Percentiles rank a stretch among this genome's conserved stretches.
Conservation (phyloP, 2,888 invertebrate genomes). For the Apeira syringaria region DNA sequence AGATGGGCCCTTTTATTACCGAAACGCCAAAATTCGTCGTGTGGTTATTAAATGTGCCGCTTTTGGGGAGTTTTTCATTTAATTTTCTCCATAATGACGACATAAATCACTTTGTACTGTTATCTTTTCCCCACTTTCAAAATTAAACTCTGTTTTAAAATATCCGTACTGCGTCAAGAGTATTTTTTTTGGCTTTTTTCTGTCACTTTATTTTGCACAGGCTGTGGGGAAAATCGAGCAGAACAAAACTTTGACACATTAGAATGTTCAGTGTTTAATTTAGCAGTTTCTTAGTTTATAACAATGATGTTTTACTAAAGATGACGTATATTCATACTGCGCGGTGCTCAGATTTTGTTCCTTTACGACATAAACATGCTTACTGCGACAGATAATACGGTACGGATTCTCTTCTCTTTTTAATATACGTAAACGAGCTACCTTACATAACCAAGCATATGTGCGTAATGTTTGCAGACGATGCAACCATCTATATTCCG, state of each 20-base stretch:
- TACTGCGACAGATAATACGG: too few species aligned
- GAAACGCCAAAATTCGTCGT: conserved; percentile 37
- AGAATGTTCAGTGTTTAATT: too few species aligned
- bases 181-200: conserved; percentile 26
- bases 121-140: conserved; percentile 63
- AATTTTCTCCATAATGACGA: conserved; percentile 61
- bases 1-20: conserved; percentile 34
- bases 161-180: conserved; percentile 32
- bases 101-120: conserved; percentile 58
- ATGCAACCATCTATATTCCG: too few species aligned
- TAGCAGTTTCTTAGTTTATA: too few species aligned
- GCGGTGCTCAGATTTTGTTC: too few species aligned
- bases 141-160: conserved; percentile 58
- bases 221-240: conserved; percentile 4
- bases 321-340: too few species aligned
- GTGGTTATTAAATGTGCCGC: conserved; percentile 42
- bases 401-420: too few species aligned
- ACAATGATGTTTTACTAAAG: too few species aligned
- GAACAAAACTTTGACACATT: conserved; percentile 7
- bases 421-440: too few species aligned
- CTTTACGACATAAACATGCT: too few species aligned
- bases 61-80: conserved; percentile 58
- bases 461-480: too few species aligned
- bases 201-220: conserved; percentile 8
- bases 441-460: too few species aligned